Evolutionary conservation across 1,140 invertebrate genomes (phyloP).

Genomic region (Formica selysi): DNA sequence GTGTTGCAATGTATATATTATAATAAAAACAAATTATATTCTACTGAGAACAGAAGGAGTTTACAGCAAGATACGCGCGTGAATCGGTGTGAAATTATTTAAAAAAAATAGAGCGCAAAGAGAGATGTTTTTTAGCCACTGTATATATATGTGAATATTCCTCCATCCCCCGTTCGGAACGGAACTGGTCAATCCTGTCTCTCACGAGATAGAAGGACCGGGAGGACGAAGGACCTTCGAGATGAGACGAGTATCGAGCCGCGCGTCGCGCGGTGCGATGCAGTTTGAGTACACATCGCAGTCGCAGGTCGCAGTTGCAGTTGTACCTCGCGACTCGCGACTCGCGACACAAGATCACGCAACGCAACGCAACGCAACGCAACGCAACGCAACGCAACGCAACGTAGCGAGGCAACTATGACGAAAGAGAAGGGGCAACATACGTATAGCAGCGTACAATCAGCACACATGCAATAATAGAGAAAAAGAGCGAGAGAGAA

Average conservation of each 20-base stretch:
- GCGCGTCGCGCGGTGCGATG: conserved; percentile 34
- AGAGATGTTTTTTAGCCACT: conserved; percentile 22
- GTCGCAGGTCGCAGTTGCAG: conserved; percentile 40
- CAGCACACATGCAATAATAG: conserved; percentile 13
- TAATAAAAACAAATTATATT: neutral
- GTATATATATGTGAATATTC: conserved; percentile 69
- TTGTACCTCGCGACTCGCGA: conserved; percentile 12
- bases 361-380: conserved; percentile 53
- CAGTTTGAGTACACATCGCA: conserved; percentile 9
- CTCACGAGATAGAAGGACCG: conserved; percentile 53
- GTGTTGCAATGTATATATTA: too few relatives aligned
- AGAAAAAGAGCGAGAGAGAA: conserved; percentile 31
- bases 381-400: conserved; percentile 52
- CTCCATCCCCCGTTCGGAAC: conserved; percentile 48
- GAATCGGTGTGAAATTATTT: too few relatives aligned
- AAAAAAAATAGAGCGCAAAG: neutral
- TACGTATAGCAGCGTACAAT: neutral
- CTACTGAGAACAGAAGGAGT: neutral
- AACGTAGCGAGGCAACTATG: too few relatives aligned
- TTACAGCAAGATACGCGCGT: neutral
- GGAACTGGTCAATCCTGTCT: conserved; percentile 76
- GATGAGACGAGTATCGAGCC: conserved; percentile 40
- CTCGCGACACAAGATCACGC: conserved; percentile 33
- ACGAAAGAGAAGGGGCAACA: neutral
- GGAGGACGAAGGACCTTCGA: conserved; percentile 67